Conservation (phyloP, 2,888 invertebrate genomes). For the Ectemnius lituratus region DNA sequence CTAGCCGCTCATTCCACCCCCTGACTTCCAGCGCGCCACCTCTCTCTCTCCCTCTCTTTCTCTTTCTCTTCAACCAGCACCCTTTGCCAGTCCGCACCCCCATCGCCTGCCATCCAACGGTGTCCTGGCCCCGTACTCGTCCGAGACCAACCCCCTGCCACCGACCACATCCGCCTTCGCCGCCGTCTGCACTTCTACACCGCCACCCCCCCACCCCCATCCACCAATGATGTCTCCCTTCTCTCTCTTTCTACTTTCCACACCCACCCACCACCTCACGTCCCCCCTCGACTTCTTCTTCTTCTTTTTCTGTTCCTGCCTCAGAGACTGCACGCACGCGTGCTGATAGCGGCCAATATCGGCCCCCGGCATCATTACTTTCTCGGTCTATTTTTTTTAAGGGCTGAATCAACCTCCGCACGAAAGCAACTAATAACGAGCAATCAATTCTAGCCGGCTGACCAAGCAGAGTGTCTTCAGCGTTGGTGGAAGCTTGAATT, state of each 20-base stretch:
- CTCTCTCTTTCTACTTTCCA: conserved; percentile 12
- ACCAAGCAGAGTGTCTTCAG: neutral
- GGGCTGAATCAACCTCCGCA: conserved; percentile 20
- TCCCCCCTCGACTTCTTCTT: conserved; percentile 10
- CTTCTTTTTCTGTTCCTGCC: neutral
- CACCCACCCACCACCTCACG: conserved; percentile 9
- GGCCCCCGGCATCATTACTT: conserved; percentile 52
- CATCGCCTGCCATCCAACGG: conserved; percentile 53
- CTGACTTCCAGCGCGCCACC: conserved; percentile 42
- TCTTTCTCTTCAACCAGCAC: conserved; percentile 42
- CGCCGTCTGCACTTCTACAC: conserved; percentile 30
- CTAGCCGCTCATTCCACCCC: conserved; percentile 69
- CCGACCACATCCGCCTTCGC: conserved; percentile 50
- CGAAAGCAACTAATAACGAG: conserved; percentile 44
- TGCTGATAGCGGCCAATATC: conserved; percentile 33
- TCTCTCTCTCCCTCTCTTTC: conserved; percentile 18
- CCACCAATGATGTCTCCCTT: conserved; percentile 9
- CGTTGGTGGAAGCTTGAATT: too few relatives aligned
- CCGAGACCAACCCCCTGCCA: conserved; percentile 41
- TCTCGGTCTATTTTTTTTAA: conserved; percentile 33
- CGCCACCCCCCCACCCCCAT: conserved; percentile 11
- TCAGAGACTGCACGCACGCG: conserved; percentile 22
- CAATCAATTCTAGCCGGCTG: conserved; percentile 33
- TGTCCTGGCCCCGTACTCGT: conserved; percentile 45
- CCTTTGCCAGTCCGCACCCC: conserved; percentile 49